Conservation (phyloP, 2,888 invertebrate genomes). For the Timema podura region DNA sequence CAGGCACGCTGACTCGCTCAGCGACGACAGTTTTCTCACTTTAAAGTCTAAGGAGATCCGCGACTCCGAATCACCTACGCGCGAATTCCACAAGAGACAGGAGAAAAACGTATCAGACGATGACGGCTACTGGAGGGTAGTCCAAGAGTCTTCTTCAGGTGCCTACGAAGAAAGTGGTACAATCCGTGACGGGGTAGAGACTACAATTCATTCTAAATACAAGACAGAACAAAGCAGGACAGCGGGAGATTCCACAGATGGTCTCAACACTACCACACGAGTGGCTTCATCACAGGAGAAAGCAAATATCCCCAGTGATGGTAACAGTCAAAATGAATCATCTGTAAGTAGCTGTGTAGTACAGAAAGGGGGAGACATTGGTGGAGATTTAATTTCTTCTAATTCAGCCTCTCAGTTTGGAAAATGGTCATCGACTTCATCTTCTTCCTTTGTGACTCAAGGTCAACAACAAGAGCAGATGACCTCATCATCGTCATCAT, state of each 20-base stretch:
- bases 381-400: neutral
- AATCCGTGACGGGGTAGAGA: slow-evolving; percentile 26
- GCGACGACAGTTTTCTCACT: slow-evolving; percentile 72
- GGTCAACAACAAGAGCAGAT: neutral
- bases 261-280: slow-evolving; percentile 21
- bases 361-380: neutral
- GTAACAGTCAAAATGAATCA: neutral
- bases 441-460: slow-evolving; percentile 21
- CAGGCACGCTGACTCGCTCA: slow-evolving; percentile 63
- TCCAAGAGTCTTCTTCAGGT: slow-evolving; percentile 28
- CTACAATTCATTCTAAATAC: slow-evolving; percentile 25
- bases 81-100: slow-evolving; percentile 46
- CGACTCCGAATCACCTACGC: slow-evolving; percentile 71
- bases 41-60: slow-evolving; percentile 75
- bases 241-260: slow-evolving; percentile 27
- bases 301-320: slow-evolving; percentile 18
- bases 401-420: slow-evolving; percentile 10
- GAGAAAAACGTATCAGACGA: slow-evolving; percentile 16
- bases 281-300: slow-evolving; percentile 26
- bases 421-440: slow-evolving; percentile 24
- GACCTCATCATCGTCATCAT: slow-evolving; percentile 7
- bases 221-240: slow-evolving; percentile 26
- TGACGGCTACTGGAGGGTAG: slow-evolving; percentile 31
- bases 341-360: neutral
- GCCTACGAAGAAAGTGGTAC: slow-evolving; percentile 24